Base-by-base conservation (phyloP, 2,113 vertebrate genomes). In the Columba janthina region DNA sequence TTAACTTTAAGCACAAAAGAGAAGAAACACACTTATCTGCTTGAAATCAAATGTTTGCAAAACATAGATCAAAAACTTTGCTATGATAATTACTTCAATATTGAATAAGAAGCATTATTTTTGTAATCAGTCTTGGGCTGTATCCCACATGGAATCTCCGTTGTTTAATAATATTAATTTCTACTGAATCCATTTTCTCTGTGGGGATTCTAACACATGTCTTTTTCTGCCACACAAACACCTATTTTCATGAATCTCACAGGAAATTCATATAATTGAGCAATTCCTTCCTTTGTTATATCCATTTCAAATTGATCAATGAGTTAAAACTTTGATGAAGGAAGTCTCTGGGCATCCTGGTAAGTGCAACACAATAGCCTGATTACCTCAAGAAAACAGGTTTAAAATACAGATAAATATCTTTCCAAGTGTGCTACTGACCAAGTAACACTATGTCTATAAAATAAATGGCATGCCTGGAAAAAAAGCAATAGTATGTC, bases 251-350 rank as follows among this genome's bases (percentile, higher is more conserved):
- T 40, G 5, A 64, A 75, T 91, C 74, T 77, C 22, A 9, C 65
- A 56, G 34, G 53, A 91, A 87, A 85, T 46, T 89, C 73, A 60
- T 60, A 42, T 60, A 60, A 89, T 42, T 77, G 56, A 92, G 46
- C 42, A 16, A 40, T 67, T 22, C 87, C 28, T 87, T 81, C 34
- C 15, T 83, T 65, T 79, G 38, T 42, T 72, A 57, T 38, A 86
- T 38, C 34, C 32, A 65, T 83, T 86, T 84, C 64, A 92, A 80
- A 73, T 56, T 76, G 76, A 83, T 62, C 42, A 19, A 26, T 29
- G n/a, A 84, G 46, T 91, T 89, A 87, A 89, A 95, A 93, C 24
- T 85, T 85, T 56, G 28, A 38, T 82, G 76, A 62, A 95, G 28
- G 10, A 53, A 64, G 5, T 38, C 15, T 81, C 56, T 48, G 8